These are phyloP conservation scores for Capra hircus DNA, from an alignment of 2,113 vertebrate genomes.

Conservation along the genomic window DNA sequence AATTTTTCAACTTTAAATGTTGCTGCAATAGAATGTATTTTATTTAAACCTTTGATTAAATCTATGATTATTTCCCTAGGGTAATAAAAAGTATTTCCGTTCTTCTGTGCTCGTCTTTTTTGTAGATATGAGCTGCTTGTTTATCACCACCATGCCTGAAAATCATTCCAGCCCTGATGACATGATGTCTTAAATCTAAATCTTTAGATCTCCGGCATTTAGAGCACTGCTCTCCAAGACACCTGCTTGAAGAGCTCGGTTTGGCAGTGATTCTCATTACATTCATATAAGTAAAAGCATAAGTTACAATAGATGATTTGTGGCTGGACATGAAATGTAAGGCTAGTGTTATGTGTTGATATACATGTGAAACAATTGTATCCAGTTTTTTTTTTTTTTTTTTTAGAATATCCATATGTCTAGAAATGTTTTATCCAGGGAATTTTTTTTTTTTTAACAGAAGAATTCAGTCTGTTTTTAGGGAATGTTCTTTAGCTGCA, in stretches of 20 bases:
- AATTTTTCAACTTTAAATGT: neutral
- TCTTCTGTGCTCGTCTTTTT: neutral
- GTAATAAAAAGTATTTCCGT: neutral
- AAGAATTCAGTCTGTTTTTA: conserved; percentile 11
- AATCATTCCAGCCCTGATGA: neutral
- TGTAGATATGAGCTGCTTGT: neutral
- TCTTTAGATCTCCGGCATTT: neutral
- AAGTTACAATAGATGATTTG: neutral
- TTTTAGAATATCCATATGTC: neutral
- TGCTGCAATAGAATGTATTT: neutral
- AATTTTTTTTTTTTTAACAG: neutral
- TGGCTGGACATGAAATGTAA: conserved; percentile 2
- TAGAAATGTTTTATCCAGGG: neutral
- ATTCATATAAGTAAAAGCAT: neutral
- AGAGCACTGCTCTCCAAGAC: neutral
- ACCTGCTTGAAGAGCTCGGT: neutral
- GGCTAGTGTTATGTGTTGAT: neutral
- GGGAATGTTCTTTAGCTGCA: neutral
- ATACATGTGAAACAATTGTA: neutral
- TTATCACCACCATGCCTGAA: neutral
- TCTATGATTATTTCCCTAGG: neutral
- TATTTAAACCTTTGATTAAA: neutral
- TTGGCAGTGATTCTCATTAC: conserved; percentile 17
- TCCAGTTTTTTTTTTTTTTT: neutral
- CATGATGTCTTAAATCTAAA: neutral